Evolutionary conservation across 2,113 vertebrate genomes (phyloP).

Genomic region (Origma solitaria): DNA sequence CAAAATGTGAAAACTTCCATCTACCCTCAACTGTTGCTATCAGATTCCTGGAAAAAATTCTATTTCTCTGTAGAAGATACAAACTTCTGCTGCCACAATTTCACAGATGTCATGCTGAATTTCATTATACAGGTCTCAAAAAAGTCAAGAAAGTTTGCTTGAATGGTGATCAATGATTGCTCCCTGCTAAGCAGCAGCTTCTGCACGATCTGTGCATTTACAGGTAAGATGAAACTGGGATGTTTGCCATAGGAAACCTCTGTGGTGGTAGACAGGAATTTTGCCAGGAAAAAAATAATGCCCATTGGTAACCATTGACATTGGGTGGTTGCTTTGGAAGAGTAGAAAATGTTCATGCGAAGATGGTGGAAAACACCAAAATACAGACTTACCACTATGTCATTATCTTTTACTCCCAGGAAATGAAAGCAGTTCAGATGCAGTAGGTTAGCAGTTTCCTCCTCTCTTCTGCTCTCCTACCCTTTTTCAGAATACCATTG

Average conservation of each 20-base stretch:
- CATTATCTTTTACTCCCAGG: not conserved
- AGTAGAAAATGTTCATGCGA: not conserved
- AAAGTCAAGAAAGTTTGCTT: not conserved
- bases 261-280: not conserved
- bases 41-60: not conserved
- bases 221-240: not conserved
- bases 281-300: not conserved
- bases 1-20: not conserved
- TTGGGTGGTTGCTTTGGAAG: not conserved
- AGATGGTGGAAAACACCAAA: not conserved
- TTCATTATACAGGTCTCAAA: not conserved
- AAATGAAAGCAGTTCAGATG: not conserved
- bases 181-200: not conserved
- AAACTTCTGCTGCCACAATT: not conserved
- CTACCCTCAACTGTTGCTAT: not conserved
- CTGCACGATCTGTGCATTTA: conserved; percentile 8
- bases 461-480: not conserved
- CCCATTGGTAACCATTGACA: not conserved
- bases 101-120: not conserved
- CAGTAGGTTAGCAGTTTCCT: not conserved
- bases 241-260: conserved; percentile 3
- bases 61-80: not conserved
- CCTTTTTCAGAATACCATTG: not conserved
- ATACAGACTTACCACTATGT: not conserved
- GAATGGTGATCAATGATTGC: not conserved